Percentiles rank a stretch among this genome's conserved stretches.
Evolutionary conservation across 2,797 vertebrate genomes (phyloP).

Genomic region (Pangasius macronema): DNA sequence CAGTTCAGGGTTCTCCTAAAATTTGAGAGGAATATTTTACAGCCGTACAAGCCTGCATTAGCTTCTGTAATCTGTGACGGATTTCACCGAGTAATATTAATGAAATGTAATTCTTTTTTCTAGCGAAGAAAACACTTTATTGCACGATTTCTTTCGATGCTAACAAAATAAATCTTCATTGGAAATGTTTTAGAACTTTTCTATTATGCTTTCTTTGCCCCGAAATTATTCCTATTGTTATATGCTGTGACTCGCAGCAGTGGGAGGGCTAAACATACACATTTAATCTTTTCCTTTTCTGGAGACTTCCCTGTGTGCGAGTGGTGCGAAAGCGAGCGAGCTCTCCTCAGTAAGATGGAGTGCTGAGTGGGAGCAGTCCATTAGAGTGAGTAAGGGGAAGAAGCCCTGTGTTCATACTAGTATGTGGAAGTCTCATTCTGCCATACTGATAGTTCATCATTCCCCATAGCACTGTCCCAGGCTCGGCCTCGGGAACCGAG

Average conservation of each 20-base stretch:
- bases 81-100: background rate
- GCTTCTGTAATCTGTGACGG: constrained; percentile 17
- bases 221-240: constrained; percentile 40
- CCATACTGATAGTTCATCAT: constrained; percentile 64
- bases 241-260: constrained; percentile 39
- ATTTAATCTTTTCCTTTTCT: constrained; percentile 51
- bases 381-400: constrained; percentile 57
- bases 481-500: constrained; percentile 67
- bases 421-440: constrained; percentile 60
- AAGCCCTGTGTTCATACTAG: constrained; percentile 53
- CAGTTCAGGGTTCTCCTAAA: constrained; percentile 44
- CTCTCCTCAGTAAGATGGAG: constrained; percentile 44
- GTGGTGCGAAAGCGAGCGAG: constrained; percentile 30
- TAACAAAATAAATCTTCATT: constrained; percentile 17
- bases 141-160: background rate
- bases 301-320: constrained; percentile 37
- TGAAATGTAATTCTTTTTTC: constrained; percentile 28
- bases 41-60: constrained; percentile 9
- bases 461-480: constrained; percentile 46
- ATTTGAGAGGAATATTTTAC: constrained; percentile 31
- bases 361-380: constrained; percentile 51
- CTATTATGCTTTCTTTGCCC: constrained; percentile 12
- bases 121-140: constrained; percentile 9
- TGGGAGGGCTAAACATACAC: constrained; percentile 47
- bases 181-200: constrained; percentile 16